phyloP scores from a whole-genome alignment of 2,888 invertebrate species.

The Drosophila subquinaria region DNA sequence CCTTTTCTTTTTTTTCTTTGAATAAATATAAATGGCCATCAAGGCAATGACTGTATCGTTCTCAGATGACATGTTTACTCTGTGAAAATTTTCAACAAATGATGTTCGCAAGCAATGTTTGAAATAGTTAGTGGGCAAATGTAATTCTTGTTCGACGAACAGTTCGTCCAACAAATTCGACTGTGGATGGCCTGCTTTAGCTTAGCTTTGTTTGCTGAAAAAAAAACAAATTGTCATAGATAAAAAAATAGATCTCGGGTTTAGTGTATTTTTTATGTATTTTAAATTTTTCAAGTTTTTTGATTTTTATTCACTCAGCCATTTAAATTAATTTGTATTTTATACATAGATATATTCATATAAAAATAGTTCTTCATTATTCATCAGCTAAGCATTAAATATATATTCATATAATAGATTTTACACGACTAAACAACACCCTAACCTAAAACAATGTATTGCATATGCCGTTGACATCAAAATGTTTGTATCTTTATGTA shows the following conservation, averaged over 20 bases:
- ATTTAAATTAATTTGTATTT: constrained; percentile 67
- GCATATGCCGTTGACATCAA: constrained; percentile 47
- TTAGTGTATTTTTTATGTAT: constrained; percentile 16
- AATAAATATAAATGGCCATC: too few species aligned
- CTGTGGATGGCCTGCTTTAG: too few species aligned
- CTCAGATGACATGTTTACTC: too few species aligned
- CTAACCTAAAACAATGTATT: constrained; percentile 77
- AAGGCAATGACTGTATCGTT: too few species aligned
- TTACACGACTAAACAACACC: constrained; percentile 70
- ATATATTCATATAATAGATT: constrained; percentile 23
- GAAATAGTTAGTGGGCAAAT: too few species aligned
- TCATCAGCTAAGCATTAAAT: constrained; percentile 53
- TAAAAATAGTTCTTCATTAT: constrained; percentile 69
- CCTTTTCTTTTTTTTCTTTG: too few species aligned
- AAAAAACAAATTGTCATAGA: not conserved
- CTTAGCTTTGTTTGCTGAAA: too few species aligned
- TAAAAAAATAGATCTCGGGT: not conserved
- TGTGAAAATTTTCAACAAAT: too few species aligned
- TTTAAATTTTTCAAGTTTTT: constrained; percentile 35
- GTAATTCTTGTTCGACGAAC: too few species aligned
- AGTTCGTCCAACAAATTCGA: too few species aligned
- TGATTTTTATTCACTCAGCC: constrained; percentile 76
- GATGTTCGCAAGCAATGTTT: too few species aligned
- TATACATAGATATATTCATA: constrained; percentile 62
- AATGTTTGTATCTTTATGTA: constrained; percentile 12